Percentiles rank a stretch among this genome's conserved stretches.
phyloP scores from a whole-genome alignment of 2,113 vertebrate species.

The Baryphthengus martii region DNA sequence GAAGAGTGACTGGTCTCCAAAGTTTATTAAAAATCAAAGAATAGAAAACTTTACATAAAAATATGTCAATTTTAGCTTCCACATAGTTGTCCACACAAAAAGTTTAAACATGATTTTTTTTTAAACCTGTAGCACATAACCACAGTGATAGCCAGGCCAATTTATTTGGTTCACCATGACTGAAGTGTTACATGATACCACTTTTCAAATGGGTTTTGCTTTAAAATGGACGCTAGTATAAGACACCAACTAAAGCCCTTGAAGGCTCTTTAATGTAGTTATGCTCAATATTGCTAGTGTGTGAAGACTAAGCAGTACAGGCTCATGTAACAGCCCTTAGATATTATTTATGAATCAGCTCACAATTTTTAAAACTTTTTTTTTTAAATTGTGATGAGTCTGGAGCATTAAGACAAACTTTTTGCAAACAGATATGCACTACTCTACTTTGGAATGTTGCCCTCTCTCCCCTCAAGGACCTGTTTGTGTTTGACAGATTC shows the following conservation, averaged over 20 bases:
- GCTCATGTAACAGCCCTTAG: slow-evolving; percentile 73
- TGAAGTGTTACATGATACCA: slow-evolving; percentile 64
- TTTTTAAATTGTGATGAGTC: slow-evolving; percentile 61
- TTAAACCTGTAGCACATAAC: slow-evolving; percentile 70
- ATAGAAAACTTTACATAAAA: slow-evolving; percentile 99
- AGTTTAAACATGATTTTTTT: slow-evolving; percentile 75
- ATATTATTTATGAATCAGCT: slow-evolving; percentile 73
- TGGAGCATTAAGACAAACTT: slow-evolving; percentile 59
- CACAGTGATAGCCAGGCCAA: slow-evolving; percentile 76
- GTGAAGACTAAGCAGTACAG: slow-evolving; percentile 71
- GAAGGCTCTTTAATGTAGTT: slow-evolving; percentile 46
- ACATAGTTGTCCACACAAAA: slow-evolving; percentile 75
- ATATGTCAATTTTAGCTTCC: slow-evolving; percentile 85
- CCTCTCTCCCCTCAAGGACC: slow-evolving; percentile 50
- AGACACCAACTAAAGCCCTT: slow-evolving; percentile 33
- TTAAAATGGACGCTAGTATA: slow-evolving; percentile 61
- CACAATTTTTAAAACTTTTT: slow-evolving; percentile 63
- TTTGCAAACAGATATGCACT: slow-evolving; percentile 65
- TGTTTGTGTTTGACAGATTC: slow-evolving; percentile 1
- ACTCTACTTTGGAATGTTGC: slow-evolving; percentile 63
- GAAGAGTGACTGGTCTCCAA: slow-evolving; percentile 74
- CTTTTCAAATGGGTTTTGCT: slow-evolving; percentile 47
- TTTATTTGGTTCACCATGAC: slow-evolving; percentile 68
- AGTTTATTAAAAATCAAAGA: slow-evolving; percentile 98
- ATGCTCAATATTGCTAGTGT: slow-evolving; percentile 75